Base-by-base conservation (phyloP, 2,113 vertebrate genomes). In the Formicarius rufipectus region DNA sequence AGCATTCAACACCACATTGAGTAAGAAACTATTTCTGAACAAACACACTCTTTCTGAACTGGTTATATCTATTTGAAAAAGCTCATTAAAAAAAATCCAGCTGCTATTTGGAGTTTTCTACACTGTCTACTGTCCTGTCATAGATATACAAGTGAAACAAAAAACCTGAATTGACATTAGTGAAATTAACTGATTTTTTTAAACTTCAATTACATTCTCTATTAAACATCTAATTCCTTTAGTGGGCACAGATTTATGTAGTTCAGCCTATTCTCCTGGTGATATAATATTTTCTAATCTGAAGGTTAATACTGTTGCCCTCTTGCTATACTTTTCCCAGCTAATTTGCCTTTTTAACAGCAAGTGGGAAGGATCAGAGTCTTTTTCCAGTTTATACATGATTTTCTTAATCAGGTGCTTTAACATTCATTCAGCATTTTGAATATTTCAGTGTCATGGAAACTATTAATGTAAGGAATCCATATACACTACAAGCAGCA, bases 281-380 rank as follows among this genome's bases (percentile, higher is more conserved):
- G 47, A 92, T 68, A 82, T 50, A 87, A 84, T 68, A 76, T 92
- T 95, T 96, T 91, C 95, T 95, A 92, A 96, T 95, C 74, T 88
- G 93, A 92, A 97, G 95, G 97, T 98, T 97, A 98, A 97, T 94
- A 90, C 39, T 74, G 53, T 71, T 73, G 37, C 79, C 94, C 97
- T 97, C 87, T 93, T 49, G 23, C 14, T 72, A 77, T 44, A 60
- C 53, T 92, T 78, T 92, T 84, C 80, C 78, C 81, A 95, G 72
- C 83, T 97, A 94, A 95, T 96, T 97, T 95, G 69, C 84, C 87
- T 97, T 95, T 83, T 92, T 90, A 97, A 94, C 90, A 95, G 77
- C 53, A 93, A 96, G 84, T 40, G 91, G 49, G 64, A 95, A 95
- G 44, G 37, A 92, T 76, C 35, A 83, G 44, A 84, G 12, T 28